Percentiles rank a stretch among this genome's conserved stretches.
Conservation (phyloP, 2,797 vertebrate genomes). For the Mormyrops boulengeri region DNA sequence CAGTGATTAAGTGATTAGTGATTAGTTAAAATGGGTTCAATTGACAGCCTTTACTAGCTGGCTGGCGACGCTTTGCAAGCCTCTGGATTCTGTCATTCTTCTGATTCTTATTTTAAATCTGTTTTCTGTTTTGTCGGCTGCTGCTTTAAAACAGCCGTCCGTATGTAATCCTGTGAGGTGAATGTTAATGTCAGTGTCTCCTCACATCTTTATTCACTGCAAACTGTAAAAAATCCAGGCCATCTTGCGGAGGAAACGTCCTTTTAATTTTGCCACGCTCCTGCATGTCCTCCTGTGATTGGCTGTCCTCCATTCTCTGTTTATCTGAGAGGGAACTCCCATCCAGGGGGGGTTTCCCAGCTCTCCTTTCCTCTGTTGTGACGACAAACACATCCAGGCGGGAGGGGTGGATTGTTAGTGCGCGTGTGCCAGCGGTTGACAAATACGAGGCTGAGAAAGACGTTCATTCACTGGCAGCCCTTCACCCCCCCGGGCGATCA, state of each 20-base stretch:
- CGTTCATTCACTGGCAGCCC: background rate
- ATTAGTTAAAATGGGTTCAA: background rate
- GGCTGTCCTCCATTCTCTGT: background rate
- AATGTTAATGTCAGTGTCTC: background rate
- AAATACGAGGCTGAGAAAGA: background rate
- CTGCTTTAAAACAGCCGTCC: background rate
- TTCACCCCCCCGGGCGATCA: background rate
- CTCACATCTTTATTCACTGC: background rate
- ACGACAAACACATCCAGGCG: background rate
- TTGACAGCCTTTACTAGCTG: background rate
- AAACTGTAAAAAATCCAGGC: background rate
- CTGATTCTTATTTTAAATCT: background rate
- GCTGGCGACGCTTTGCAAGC: background rate
- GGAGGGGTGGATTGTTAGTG: background rate
- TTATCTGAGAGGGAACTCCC: background rate
- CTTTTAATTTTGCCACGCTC: background rate
- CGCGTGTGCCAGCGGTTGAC: background rate
- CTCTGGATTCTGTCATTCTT: background rate
- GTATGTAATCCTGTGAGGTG: background rate
- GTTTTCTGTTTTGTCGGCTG: background rate
- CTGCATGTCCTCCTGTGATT: background rate
- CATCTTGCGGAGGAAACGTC: background rate
- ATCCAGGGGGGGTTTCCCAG: conserved; percentile 3
- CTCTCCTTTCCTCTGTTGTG: background rate
- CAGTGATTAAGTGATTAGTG: no score